Evolutionary conservation across 1,140 invertebrate species (phyloP).

Genomic region (Episyrphus balteatus): DNA sequence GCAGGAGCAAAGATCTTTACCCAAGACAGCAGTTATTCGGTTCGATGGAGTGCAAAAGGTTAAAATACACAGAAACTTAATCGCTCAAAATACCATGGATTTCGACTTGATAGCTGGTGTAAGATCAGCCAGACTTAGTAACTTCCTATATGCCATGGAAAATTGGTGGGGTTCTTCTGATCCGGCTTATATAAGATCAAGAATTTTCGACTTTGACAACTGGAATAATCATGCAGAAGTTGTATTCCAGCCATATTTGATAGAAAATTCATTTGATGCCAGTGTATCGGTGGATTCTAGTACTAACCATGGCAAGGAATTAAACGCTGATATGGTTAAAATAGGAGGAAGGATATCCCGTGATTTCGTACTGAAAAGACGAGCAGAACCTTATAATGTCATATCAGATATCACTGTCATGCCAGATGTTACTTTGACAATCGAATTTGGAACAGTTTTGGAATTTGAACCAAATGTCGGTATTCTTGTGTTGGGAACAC

Average conservation of each 20-base stretch:
- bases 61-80: constrained; percentile 78
- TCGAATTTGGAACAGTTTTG: constrained; percentile 81
- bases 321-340: constrained; percentile 37
- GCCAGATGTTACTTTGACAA: constrained; percentile 77
- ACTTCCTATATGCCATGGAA: constrained; percentile 74
- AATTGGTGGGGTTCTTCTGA: constrained; percentile 93
- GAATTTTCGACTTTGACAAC: constrained; percentile 98
- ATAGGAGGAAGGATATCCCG: constrained; percentile 73
- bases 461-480: constrained; percentile 96
- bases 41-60: constrained; percentile 93
- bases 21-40: constrained; percentile 70
- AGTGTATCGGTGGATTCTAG: constrained; percentile 56
- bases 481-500: constrained; percentile 84
- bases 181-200: constrained; percentile 57
- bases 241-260: constrained; percentile 75
- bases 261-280: constrained; percentile 60
- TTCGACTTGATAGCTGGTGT: constrained; percentile 92
- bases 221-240: constrained; percentile 98
- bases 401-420: constrained; percentile 90
- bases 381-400: constrained; percentile 69
- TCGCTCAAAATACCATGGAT: constrained; percentile 75
- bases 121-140: constrained; percentile 75
- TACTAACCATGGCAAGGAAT: constrained; percentile 9
- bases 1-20: constrained; percentile 30
- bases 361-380: constrained; percentile 56